Conservation (phyloP, 2,888 invertebrate genomes). For the Brenthis ino region DNA sequence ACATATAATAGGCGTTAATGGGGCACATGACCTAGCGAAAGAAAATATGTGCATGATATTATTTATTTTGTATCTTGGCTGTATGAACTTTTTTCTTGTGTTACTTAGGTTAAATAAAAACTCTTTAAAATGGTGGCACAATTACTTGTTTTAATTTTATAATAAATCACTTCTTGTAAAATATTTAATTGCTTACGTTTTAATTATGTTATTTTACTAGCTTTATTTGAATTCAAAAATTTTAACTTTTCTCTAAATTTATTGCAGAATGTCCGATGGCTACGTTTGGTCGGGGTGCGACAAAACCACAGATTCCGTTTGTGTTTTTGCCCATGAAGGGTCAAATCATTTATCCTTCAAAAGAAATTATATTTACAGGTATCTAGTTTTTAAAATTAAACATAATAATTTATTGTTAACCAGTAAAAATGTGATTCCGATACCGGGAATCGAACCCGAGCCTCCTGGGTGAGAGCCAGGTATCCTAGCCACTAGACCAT, state of each 20-base stretch:
- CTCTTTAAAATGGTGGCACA: neutral
- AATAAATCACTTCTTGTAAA: too few species aligned
- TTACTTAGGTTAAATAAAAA: too few species aligned
- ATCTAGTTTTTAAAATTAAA: slow-evolving; percentile 30
- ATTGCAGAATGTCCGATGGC: slow-evolving; percentile 86
- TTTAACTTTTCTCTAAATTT: neutral
- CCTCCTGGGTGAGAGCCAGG: slow-evolving; percentile 87
- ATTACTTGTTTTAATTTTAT: too few species aligned
- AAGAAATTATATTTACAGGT: slow-evolving; percentile 93
- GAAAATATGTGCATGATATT: neutral
- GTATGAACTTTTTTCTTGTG: neutral
- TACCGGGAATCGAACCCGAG: slow-evolving; percentile 88
- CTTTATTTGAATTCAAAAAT: neutral
- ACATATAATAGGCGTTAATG: slow-evolving; percentile 9
- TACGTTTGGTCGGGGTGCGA: slow-evolving; percentile 86
- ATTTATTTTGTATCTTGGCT: neutral
- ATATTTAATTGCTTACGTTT: too few species aligned
- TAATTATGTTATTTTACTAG: neutral
- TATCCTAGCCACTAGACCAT: slow-evolving; percentile 87
- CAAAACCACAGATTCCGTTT: slow-evolving; percentile 89
- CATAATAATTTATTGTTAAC: slow-evolving; percentile 3
- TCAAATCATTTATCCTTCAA: slow-evolving; percentile 93
- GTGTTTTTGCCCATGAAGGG: slow-evolving; percentile 92
- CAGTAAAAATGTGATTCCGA: slow-evolving; percentile 25
- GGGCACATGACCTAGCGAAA: neutral